Conservation (phyloP, 2,888 invertebrate genomes). For the Nomada flava region DNA sequence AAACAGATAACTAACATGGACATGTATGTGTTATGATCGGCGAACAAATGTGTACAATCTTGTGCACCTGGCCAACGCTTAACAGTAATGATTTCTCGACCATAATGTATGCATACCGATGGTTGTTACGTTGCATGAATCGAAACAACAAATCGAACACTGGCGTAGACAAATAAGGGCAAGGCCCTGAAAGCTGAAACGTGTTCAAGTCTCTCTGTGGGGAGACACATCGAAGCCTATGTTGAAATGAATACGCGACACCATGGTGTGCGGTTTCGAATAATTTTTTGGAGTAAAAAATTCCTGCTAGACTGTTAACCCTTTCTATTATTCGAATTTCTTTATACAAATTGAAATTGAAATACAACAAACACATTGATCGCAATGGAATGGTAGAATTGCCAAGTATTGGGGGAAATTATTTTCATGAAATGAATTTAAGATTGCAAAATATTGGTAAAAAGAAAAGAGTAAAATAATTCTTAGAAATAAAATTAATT, state of each 20-base stretch:
- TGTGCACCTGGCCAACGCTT: background rate
- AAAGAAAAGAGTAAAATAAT: too few species aligned
- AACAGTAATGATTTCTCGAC: constrained; percentile 14
- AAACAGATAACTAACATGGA: too few species aligned
- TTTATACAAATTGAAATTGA: too few species aligned
- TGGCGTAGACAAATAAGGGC: constrained; percentile 25
- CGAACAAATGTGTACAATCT: background rate
- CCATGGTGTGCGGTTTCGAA: background rate
- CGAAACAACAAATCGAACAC: constrained; percentile 5
- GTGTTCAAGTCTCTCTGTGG: background rate
- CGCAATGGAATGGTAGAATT: too few species aligned
- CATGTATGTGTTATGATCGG: background rate
- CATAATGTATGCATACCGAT: constrained; percentile 10
- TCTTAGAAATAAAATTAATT: too few species aligned
- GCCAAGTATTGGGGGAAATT: too few species aligned
- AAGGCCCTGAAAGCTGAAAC: constrained; percentile 33
- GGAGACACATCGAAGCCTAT: constrained; percentile 6
- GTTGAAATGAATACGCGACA: constrained; percentile 6
- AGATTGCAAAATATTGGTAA: too few species aligned
- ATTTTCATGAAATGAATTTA: too few species aligned
- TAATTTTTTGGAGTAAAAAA: too few species aligned
- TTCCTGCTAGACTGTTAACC: too few species aligned
- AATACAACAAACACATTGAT: too few species aligned
- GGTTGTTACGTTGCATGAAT: constrained; percentile 30
- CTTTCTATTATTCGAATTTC: too few species aligned